Evolutionary conservation across 2,113 vertebrate genomes (phyloP).

Genomic region (Daboia siamensis): DNA sequence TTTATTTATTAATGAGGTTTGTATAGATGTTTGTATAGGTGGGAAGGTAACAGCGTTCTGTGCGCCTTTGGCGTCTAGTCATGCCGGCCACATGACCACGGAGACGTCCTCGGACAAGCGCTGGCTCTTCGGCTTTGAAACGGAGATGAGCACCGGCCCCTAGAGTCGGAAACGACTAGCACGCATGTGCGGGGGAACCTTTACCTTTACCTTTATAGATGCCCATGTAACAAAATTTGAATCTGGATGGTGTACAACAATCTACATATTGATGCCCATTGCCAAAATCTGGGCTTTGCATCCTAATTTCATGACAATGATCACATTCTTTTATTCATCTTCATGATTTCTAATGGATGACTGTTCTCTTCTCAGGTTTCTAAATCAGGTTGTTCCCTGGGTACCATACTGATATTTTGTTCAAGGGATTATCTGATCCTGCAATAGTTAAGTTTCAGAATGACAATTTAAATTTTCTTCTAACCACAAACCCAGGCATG

Average conservation of each 20-base stretch:
- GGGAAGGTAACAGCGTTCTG: no score
- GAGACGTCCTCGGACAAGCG: no score
- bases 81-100: no score
- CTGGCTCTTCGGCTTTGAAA: no score
- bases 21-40: no score
- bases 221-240: not conserved
- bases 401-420: not conserved
- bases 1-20: not conserved
- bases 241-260: not conserved
- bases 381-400: not conserved
- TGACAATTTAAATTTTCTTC: constrained; percentile 32
- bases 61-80: no score
- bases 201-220: no score
- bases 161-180: no score
- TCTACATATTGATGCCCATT: not conserved
- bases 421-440: not conserved
- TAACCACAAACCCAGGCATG: constrained; percentile 40
- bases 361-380: not conserved
- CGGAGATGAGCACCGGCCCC: no score
- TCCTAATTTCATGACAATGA: not conserved
- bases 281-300: not conserved
- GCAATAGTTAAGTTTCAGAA: constrained; percentile 5
- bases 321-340: not conserved
- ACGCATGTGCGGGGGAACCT: no score
- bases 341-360: not conserved